Evolutionary conservation across 2,113 vertebrate species (phyloP).

Genomic region (Eptesicus fuscus): DNA sequence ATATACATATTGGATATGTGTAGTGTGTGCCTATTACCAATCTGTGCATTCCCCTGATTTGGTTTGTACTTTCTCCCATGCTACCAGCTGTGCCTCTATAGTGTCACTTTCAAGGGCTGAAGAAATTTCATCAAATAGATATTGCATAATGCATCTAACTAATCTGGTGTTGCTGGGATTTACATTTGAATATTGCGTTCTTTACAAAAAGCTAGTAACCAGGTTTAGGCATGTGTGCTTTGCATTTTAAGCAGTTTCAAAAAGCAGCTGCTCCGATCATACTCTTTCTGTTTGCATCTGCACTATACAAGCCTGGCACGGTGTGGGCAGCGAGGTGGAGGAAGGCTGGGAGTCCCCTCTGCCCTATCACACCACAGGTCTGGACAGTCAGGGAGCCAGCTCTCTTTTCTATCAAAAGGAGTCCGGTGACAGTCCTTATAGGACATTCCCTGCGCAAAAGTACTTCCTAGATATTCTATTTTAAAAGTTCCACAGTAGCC

Average conservation of each 20-base stretch:
- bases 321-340: neutral
- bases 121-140: neutral
- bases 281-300: neutral
- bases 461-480: neutral
- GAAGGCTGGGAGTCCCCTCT: neutral
- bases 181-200: neutral
- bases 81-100: neutral
- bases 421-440: neutral
- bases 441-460: neutral
- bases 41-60: neutral
- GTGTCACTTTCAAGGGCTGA: neutral
- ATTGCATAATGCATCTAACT: neutral
- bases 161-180: neutral
- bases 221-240: neutral
- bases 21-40: neutral
- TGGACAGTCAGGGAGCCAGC: neutral
- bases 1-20: neutral
- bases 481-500: constrained; percentile 20
- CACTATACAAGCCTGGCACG: neutral
- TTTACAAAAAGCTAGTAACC: neutral
- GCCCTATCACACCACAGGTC: neutral
- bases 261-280: neutral
- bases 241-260: neutral
- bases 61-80: neutral
- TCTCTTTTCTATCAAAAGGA: neutral